Base-by-base conservation (phyloP, 1,140 invertebrate species). In the Monomorium pharaonis region DNA sequence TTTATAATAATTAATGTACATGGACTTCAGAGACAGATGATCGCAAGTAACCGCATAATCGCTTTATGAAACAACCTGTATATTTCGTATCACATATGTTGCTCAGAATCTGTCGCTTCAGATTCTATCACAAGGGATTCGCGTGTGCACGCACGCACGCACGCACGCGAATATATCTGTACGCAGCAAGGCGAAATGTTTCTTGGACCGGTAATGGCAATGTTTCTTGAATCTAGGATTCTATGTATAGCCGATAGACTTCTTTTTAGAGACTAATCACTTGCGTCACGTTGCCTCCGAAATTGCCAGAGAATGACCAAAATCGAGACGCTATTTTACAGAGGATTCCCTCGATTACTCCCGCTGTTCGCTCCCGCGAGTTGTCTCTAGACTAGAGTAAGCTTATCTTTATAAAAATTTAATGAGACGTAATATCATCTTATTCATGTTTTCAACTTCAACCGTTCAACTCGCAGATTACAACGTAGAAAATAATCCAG, bases 281-380 rank as follows among this genome's bases (percentile, higher is more conserved):
- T 83, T 83, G 78, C 67, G 78, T 83, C 78, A 74, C 67, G 24
- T 74, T 83, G 78, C 37, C 78, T 83, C 78, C 78, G 78, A 83
- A 83, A 83, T 83, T 72, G 67, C 56, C 16, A 69, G 51, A 83
- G 78, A 83, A 69, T 83, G 37, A 83, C 51, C 78, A 83, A 83
- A 83, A 60, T 81, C 65, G 51, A 30, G 63, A 83, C 51, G 51
- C 27, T 58, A 72, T 44, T 44, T 83, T 72, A 62, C 65, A 58
- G 65, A 83, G 51, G 27, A 42, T 47, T 5, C 67, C 51, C 42
- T 72, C 27, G 21, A 74, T 83, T 74, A 72, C 27, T 58, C 44
- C 74, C 78, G 27, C 42, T 70, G 51, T 47, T 74, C 67, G 42
- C 10, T 14, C 58, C 18, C 37, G 37, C 54, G 67, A 83, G 54